These are phyloP conservation scores for Drosophila buzzatii DNA, from an alignment of 2,888 invertebrate genomes.

Conservation along the genomic window DNA sequence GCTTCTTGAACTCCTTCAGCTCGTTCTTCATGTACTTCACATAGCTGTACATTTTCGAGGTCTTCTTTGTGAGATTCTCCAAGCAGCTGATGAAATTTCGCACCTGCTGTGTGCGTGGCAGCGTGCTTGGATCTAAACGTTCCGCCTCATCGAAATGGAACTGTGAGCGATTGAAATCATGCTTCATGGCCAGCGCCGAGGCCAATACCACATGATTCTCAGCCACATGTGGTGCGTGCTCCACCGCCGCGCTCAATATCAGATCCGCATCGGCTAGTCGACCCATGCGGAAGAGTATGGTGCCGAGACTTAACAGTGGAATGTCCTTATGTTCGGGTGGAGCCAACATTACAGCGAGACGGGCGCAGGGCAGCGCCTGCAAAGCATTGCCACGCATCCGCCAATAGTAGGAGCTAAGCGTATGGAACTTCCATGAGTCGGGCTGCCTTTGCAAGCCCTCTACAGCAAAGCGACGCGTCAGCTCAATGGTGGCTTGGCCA, in stretches of 20 bases:
- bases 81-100: constrained; percentile 82
- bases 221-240: constrained; percentile 81
- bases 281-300: constrained; percentile 82
- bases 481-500: constrained; percentile 66
- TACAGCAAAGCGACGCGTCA: constrained; percentile 68
- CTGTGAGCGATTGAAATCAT: constrained; percentile 83
- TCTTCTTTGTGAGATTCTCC: constrained; percentile 82
- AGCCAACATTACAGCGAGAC: constrained; percentile 80
- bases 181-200: constrained; percentile 81
- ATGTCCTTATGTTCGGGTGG: constrained; percentile 82
- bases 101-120: constrained; percentile 79
- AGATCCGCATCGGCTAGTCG: constrained; percentile 81
- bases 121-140: constrained; percentile 78
- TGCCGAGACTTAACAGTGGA: constrained; percentile 83
- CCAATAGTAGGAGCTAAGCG: constrained; percentile 84
- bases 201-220: constrained; percentile 84
- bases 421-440: constrained; percentile 83
- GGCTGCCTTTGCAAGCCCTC: constrained; percentile 79
- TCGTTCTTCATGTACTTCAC: constrained; percentile 84
- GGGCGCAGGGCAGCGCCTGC: constrained; percentile 83
- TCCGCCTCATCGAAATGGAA: constrained; percentile 82
- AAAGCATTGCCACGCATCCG: constrained; percentile 83
- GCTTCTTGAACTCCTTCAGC: constrained; percentile 81
- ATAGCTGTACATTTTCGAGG: constrained; percentile 83
- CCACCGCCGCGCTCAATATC: constrained; percentile 80